These are phyloP conservation scores for Miniopterus natalensis DNA, from an alignment of 2,113 vertebrate genomes.

Conservation along the genomic window DNA sequence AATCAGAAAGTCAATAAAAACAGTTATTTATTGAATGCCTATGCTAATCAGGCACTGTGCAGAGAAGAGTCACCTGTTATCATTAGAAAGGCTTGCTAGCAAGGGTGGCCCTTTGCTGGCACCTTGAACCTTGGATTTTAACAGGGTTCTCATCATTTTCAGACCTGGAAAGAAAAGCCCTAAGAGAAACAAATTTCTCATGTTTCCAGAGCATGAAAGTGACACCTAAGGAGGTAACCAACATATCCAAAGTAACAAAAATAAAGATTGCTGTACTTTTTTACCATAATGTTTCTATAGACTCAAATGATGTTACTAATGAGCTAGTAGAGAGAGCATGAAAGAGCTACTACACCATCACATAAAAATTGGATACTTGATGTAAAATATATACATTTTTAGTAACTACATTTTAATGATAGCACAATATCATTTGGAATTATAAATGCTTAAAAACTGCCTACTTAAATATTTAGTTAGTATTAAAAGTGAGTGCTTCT, in stretches of 20 bases:
- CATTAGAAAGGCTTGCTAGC: neutral
- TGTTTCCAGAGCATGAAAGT: constrained; percentile 43
- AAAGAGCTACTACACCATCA: neutral
- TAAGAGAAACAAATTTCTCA: constrained; percentile 13
- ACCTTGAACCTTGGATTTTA: neutral
- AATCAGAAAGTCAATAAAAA: constrained; percentile 40
- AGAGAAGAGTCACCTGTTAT: neutral
- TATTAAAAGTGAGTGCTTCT: neutral
- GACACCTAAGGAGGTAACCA: neutral
- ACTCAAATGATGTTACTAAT: neutral
- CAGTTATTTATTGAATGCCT: neutral
- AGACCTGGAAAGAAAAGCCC: neutral
- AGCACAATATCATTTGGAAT: constrained; percentile 21
- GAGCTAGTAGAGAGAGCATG: neutral
- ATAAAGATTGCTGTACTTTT: neutral
- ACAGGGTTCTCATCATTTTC: neutral
- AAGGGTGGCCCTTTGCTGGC: neutral
- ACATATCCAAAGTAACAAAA: constrained; percentile 40
- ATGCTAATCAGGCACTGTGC: neutral
- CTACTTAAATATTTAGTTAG: constrained; percentile 24
- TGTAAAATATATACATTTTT: constrained; percentile 3
- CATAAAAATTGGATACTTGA: neutral
- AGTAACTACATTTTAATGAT: constrained; percentile 29
- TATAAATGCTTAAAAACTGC: constrained; percentile 25
- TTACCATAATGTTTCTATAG: neutral